These are phyloP conservation scores for Eriosoma lanigerum DNA, from an alignment of 1,140 invertebrate genomes.

Conservation along the genomic window DNA sequence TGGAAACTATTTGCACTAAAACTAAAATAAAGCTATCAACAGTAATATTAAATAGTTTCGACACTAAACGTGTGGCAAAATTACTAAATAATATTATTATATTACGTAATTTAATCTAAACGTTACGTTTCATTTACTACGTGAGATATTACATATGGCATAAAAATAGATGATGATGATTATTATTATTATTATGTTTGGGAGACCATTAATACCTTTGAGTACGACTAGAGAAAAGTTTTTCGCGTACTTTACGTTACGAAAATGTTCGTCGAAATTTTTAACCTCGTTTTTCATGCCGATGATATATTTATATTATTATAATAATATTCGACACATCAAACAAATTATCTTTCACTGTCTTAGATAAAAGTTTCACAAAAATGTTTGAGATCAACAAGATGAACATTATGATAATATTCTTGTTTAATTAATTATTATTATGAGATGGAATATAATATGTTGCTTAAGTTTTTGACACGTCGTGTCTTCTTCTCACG, in stretches of 20 bases:
- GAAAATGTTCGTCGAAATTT: background rate
- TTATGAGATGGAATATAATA: background rate
- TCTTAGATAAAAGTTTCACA: background rate
- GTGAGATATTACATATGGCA: background rate
- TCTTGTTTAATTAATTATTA: background rate
- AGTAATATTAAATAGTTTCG: background rate
- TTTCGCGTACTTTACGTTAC: background rate
- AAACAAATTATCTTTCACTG: conserved; percentile 5
- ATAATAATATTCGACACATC: conserved; percentile 37
- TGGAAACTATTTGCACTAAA: no score
- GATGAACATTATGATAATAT: no score
- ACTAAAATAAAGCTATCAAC: conserved; percentile 2
- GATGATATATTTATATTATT: conserved; percentile 1
- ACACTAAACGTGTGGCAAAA: background rate
- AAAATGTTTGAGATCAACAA: no score
- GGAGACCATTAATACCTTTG: conserved; percentile 2
- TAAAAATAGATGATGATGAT: no score
- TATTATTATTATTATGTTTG: background rate
- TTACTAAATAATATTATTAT: background rate
- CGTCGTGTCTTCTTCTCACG: background rate
- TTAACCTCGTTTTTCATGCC: background rate
- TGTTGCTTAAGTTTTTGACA: background rate
- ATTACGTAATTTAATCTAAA: no score
- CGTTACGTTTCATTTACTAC: conserved; percentile 21
- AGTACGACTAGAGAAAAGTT: conserved; percentile 1